These are phyloP conservation scores for Propsilocerus akamusi DNA, from an alignment of 1,140 invertebrate genomes.

Conservation along the genomic window DNA sequence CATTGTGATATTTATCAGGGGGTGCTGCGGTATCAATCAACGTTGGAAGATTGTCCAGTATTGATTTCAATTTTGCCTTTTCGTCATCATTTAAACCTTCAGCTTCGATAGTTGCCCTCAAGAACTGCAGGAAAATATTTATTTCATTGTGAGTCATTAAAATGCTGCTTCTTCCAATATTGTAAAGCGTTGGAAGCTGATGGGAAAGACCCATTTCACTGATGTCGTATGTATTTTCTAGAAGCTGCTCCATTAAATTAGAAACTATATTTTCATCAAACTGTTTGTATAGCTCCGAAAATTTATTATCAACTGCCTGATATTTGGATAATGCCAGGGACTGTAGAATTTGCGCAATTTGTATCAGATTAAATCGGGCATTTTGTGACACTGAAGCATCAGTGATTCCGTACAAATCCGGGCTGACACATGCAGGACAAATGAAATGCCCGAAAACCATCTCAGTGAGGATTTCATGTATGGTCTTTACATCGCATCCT, in stretches of 20 bases:
- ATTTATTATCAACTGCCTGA: conserved; percentile 54
- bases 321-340: conserved; percentile 69
- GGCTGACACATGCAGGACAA: conserved; percentile 90
- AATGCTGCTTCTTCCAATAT: conserved; percentile 37
- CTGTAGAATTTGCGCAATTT: conserved; percentile 80
- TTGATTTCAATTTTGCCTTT: not conserved
- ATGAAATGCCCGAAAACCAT: conserved; percentile 88
- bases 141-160: conserved; percentile 50
- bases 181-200: conserved; percentile 19
- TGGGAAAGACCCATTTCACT: conserved; percentile 35
- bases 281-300: conserved; percentile 50
- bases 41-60: not conserved
- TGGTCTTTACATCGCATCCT: conserved; percentile 41
- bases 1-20: not conserved
- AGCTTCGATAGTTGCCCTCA: conserved; percentile 14
- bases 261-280: conserved; percentile 61
- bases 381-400: conserved; percentile 84
- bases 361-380: conserved; percentile 83
- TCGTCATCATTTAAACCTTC: conserved; percentile 10
- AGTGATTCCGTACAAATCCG: conserved; percentile 88
- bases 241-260: conserved; percentile 49
- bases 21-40: not conserved
- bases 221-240: conserved; percentile 31
- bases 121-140: conserved; percentile 36
- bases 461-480: conserved; percentile 73